Evolutionary conservation across 2,113 vertebrate genomes (phyloP).

Genomic region (Anser brachyrhynchus): DNA sequence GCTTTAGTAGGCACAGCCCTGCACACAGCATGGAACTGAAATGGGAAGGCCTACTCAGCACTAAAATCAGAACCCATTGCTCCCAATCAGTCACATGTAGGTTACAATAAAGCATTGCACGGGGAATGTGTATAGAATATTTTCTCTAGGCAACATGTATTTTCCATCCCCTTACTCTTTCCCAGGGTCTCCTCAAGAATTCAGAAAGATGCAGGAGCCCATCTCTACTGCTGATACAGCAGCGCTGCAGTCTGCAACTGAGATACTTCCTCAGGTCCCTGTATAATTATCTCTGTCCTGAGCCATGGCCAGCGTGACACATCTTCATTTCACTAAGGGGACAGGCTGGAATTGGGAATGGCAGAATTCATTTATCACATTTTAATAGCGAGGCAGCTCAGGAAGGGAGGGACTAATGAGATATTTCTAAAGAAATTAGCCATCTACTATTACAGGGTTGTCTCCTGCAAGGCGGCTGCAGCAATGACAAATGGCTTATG

Average conservation of each 20-base stretch:
- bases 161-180: not conserved
- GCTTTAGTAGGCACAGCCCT: not conserved
- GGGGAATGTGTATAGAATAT: not conserved
- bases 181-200: not conserved
- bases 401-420: conserved; percentile 81
- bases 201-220: not conserved
- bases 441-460: conserved; percentile 75
- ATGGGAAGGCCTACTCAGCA: not conserved
- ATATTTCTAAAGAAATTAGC: conserved; percentile 85
- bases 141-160: not conserved
- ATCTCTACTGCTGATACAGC: not conserved
- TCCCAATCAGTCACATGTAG: not conserved
- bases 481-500: conserved; percentile 20
- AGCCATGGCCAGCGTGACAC: conserved; percentile 59
- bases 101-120: not conserved
- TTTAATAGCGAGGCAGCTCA: conserved; percentile 83
- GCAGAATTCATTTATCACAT: conserved; percentile 83
- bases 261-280: conserved; percentile 11
- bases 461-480: conserved; percentile 38
- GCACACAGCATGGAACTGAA: not conserved
- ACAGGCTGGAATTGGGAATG: conserved; percentile 71
- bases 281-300: conserved; percentile 71
- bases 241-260: not conserved
- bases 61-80: not conserved
- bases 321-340: conserved; percentile 73